Evolutionary conservation across 2,113 vertebrate genomes (phyloP), one percentile per base, ranked within the genome.

Genomic region (Hipposideros armiger): DNA sequence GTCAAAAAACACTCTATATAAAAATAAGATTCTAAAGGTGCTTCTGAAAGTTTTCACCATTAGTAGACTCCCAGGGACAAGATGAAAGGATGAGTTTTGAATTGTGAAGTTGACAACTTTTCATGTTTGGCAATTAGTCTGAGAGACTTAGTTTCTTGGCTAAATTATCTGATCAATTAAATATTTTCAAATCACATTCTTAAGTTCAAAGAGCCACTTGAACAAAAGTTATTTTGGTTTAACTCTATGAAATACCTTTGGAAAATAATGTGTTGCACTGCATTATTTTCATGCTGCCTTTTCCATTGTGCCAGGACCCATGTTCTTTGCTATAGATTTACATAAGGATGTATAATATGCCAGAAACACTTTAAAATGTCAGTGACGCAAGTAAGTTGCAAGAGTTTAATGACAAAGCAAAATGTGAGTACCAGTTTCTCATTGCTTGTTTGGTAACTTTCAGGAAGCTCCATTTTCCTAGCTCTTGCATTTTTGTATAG

Each of bases 391-490:
- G 4, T 76, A 50, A 82, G 76, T 62, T 83, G 40, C 81, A 96
- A 60, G 60, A 15, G 11, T 98, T 98, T 98, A 98, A 98, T 98
- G 93, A 88, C 42, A 60, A 95, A 94, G 78, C 47, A 67, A 66
- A 91, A 69, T 26, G 15, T 36, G 19, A 74, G 28, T 58, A 1
- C 24, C 78, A 54, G 60, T 60, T 91, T 87, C 69, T 95, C 30
- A 58, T 17, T 70, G 74, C 80, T 64, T n/a, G 52, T 32, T 78
- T 82, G 67, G 70, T 66, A 95, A 28, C 88, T 89, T 60, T 24
- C 32, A 78, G 94, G 64, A 84, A 81, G 58, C 62, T 50, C 80
- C 93, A 1, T 0, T 86, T 96, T 96, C 91, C 95, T 96, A 95
- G n/a, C 54, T 85, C 62, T 95, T 95, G 69, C 69, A 36, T 58